Percentiles rank a stretch among this genome's conserved stretches.
Conservation (phyloP, 2,113 vertebrate genomes). For the Drymodes brunneopygia region DNA sequence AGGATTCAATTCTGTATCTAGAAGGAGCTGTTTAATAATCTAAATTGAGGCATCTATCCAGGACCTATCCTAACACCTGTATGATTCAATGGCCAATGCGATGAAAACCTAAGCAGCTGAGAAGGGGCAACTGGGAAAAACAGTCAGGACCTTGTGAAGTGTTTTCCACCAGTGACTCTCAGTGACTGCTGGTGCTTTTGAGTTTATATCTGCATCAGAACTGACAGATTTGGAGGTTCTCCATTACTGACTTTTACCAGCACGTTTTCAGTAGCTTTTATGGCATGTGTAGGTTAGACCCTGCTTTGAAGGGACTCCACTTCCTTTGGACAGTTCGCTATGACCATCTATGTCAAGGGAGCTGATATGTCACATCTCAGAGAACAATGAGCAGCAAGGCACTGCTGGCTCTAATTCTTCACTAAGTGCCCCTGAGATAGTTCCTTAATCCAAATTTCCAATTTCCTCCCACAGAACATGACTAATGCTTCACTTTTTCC, state of each 20-base stretch:
- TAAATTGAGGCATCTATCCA: not conserved
- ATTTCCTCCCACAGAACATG: not conserved
- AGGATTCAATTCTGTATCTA: not conserved
- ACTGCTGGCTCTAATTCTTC: not conserved
- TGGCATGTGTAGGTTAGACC: not conserved
- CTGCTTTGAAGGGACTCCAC: not conserved
- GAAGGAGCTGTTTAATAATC: not conserved
- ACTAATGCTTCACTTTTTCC: not conserved
- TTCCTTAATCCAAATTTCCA: not conserved
- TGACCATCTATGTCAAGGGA: not conserved
- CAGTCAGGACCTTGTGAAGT: not conserved
- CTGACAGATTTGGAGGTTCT: not conserved
- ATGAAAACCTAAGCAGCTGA: not conserved
- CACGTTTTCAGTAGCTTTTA: not conserved
- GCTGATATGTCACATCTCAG: not conserved
- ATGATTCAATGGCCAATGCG: not conserved
- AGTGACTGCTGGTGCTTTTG: not conserved
- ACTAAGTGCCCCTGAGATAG: not conserved
- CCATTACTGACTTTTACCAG: not conserved
- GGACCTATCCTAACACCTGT: not conserved
- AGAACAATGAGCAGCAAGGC: not conserved
- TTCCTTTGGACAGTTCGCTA: not conserved
- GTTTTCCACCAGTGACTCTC: not conserved
- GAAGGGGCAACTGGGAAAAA: not conserved
- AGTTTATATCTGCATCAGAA: not conserved